A percentile compares a stretch with the other conserved stretches of the same genome.
phyloP scores from a whole-genome alignment of 2,797 vertebrate genomes.

The Macropus fuliginosus region DNA sequence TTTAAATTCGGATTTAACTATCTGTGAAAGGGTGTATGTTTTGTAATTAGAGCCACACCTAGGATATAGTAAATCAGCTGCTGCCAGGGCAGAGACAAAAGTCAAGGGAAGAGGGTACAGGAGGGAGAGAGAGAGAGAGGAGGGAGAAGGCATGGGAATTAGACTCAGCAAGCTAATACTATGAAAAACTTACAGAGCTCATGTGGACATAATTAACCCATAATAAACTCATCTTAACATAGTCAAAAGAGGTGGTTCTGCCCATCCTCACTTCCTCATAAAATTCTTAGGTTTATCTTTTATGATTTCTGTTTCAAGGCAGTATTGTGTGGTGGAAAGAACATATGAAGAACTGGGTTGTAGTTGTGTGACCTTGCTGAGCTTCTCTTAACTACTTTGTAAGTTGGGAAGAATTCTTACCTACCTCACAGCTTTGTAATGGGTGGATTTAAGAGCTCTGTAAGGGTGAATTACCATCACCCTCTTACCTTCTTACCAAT shows the following conservation, averaged over 20 bases:
- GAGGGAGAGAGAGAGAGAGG: not conserved
- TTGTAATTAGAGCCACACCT: slow-evolving; percentile 21
- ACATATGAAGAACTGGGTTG: not conserved
- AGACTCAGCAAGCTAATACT: not conserved
- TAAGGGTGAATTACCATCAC: not conserved
- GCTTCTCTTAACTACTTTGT: not conserved
- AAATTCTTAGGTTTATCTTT: not conserved
- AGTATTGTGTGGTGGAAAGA: not conserved
- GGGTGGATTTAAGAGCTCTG: not conserved
- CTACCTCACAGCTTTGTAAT: not conserved
- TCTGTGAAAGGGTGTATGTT: slow-evolving; percentile 22
- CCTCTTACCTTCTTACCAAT: not conserved
- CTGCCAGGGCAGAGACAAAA: not conserved
- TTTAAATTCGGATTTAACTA: not conserved
- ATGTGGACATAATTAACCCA: not conserved
- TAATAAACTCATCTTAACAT: not conserved
- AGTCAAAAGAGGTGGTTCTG: not conserved
- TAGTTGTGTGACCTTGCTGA: not conserved
- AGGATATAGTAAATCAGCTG: slow-evolving; percentile 15
- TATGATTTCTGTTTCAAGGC: not conserved
- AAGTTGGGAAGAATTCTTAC: not conserved
- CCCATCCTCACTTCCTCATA: not conserved
- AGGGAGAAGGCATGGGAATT: not conserved
- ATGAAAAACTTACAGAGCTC: not conserved
- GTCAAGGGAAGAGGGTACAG: not conserved